Percentiles rank a stretch among this genome's conserved stretches.
Conservation (phyloP, 1,140 invertebrate species). For the Panulirus ornatus region DNA sequence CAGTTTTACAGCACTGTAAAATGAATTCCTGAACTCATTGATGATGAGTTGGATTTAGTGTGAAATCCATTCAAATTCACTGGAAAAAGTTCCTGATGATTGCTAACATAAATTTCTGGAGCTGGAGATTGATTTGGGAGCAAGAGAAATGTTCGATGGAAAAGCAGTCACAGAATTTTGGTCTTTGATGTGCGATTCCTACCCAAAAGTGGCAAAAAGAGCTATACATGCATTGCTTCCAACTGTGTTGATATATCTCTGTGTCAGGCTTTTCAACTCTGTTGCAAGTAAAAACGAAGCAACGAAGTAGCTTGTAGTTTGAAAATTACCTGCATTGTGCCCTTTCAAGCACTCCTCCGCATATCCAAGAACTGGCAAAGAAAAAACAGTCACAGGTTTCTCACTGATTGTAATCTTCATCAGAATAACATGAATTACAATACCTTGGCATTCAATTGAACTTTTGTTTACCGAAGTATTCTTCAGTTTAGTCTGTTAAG, state of each 20-base stretch:
- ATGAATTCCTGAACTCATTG: neutral
- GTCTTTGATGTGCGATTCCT: slow-evolving; percentile 38
- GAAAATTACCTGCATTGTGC: slow-evolving; percentile 35
- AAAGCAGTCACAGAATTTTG: slow-evolving; percentile 40
- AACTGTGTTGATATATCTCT: slow-evolving; percentile 26
- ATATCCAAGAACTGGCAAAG: slow-evolving; percentile 6
- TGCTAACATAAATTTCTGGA: slow-evolving; percentile 43
- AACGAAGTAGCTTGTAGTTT: slow-evolving; percentile 32
- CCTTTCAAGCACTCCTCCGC: slow-evolving; percentile 6
- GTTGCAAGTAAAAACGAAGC: slow-evolving; percentile 39
- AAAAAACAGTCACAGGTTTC: slow-evolving; percentile 48
- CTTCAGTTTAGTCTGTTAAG: too few species aligned
- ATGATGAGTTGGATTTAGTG: neutral
- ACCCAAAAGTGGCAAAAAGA: slow-evolving; percentile 36
- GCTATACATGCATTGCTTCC: slow-evolving; percentile 20
- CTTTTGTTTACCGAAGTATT: neutral
- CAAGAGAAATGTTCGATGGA: slow-evolving; percentile 13
- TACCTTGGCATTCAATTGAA: neutral
- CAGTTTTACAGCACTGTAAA: neutral
- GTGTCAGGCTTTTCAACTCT: slow-evolving; percentile 12
- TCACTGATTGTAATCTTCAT: slow-evolving; percentile 29
- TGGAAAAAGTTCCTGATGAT: slow-evolving; percentile 39
- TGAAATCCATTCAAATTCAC: neutral
- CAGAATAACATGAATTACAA: neutral
- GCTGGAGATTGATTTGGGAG: slow-evolving; percentile 34